Evolutionary conservation across 2,797 vertebrate genomes (phyloP).

Genomic region (Neomorphus geoffroyi): DNA sequence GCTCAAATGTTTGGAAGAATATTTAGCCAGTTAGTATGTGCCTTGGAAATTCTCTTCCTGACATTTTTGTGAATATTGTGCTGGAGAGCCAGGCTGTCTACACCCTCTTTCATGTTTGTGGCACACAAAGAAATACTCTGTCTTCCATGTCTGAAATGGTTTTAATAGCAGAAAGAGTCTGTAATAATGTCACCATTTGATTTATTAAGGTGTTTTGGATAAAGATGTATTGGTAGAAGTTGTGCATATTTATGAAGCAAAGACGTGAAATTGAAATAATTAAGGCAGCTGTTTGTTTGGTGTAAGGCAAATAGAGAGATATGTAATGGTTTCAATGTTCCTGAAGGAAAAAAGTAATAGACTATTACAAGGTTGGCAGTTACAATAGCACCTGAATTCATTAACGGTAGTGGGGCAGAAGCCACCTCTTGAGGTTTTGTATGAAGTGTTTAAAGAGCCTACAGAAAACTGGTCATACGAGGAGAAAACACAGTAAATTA

Average conservation of each 20-base stretch:
- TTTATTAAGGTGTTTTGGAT: background rate
- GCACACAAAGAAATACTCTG: background rate
- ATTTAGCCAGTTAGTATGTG: background rate
- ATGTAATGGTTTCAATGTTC: background rate
- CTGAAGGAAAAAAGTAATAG: conserved; percentile 1
- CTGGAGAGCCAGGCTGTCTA: background rate
- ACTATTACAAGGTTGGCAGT: background rate
- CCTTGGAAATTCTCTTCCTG: background rate
- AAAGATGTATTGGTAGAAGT: background rate
- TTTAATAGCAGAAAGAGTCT: background rate
- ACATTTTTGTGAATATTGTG: background rate
- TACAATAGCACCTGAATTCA: conserved; percentile 1
- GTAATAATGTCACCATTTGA: background rate
- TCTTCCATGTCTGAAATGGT: background rate
- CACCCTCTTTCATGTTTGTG: background rate
- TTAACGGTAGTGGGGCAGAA: background rate
- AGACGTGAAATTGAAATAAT: background rate
- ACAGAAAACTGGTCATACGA: background rate
- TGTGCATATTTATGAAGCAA: conserved; percentile 19
- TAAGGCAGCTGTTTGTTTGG: background rate
- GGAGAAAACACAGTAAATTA: background rate
- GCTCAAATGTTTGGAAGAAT: background rate
- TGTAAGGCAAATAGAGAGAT: background rate
- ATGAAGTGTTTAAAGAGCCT: background rate
- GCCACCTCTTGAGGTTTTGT: background rate